Percentiles rank a stretch among this genome's conserved stretches.
These are phyloP conservation scores for Mormyrus iriodes DNA, from an alignment of 2,113 vertebrate species.

Conservation along the genomic window DNA sequence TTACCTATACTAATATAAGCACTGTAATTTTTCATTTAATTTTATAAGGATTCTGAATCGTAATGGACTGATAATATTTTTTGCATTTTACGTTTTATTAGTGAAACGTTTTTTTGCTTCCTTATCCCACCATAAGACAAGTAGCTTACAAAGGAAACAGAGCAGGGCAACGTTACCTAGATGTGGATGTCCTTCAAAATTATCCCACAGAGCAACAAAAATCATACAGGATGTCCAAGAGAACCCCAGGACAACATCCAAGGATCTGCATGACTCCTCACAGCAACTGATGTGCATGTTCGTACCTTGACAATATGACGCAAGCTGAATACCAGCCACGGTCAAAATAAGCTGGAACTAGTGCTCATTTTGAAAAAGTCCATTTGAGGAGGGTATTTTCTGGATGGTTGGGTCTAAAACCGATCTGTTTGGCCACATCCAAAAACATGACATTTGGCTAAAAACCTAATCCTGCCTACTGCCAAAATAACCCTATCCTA, in stretches of 20 bases:
- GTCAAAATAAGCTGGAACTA: neutral
- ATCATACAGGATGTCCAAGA: slow-evolving; percentile 7
- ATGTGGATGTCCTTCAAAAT: slow-evolving; percentile 9
- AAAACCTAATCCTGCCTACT: slow-evolving; percentile 8
- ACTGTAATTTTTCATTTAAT: neutral
- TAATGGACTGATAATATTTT: neutral
- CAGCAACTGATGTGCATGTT: neutral
- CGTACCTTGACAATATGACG: slow-evolving; percentile 1
- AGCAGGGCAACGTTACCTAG: neutral
- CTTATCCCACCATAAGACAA: neutral
- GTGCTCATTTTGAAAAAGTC: neutral
- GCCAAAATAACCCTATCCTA: slow-evolving; percentile 4
- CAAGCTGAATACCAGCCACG: neutral
- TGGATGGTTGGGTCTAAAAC: slow-evolving; percentile 1
- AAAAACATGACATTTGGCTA: slow-evolving; percentile 8
- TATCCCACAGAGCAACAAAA: slow-evolving; percentile 3
- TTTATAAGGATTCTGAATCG: neutral
- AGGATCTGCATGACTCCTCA: neutral
- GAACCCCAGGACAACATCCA: slow-evolving; percentile 4
- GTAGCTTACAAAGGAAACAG: neutral
- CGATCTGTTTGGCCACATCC: slow-evolving; percentile 1
- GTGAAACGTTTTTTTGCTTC: neutral
- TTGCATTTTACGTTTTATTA: neutral
- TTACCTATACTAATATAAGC: neutral
- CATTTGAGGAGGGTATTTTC: neutral